Evolutionary conservation across 2,888 invertebrate species (phyloP), one percentile per base, ranked within the genome.

Genomic region (Apantesis nais): DNA sequence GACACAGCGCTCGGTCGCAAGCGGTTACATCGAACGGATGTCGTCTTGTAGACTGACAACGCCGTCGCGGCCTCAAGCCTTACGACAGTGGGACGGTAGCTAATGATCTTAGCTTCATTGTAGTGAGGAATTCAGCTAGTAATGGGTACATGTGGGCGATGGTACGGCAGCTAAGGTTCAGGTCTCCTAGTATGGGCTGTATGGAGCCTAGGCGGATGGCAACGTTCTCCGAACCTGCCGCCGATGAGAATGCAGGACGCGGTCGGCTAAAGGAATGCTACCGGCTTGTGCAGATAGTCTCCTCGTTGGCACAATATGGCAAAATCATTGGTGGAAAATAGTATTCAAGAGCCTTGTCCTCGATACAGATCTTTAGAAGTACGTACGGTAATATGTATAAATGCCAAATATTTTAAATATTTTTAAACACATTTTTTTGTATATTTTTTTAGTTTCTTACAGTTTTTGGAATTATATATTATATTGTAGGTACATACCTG

Each of bases 71-170:
- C 80, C 83, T 85, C 85, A 83, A 85, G 85, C 60, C 60, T 85
- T 89, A 86, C 86, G 85, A 72, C 76, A 81, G 88, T 89, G 89
- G 88, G 88, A 86, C 89, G 87, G 87, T 85, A 84, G 89, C 90
- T 91, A 93, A 91, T 92, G 92, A 92, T 92, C 89, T 88, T 87
- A 83, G 87, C 82, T 88, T 89, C 88, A 91, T 90, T 92, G 90
- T 89, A 87, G 89, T 90, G 89, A 86, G 88, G 90, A 89, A 91
- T 89, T 85, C 87, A 88, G 87, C 84, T 80, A 78, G 87, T 89
- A 92, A 90, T 90, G 89, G 89, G 88, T 86, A 80, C 90, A 89
- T 89, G 91, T 91, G 89, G 92, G 92, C 90, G 90, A 87, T 86
- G 85, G 85, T 82, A 85, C 83, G 84, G 84, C 85, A 84, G 62